Percentiles rank a stretch among this genome's conserved stretches.
Evolutionary conservation across 2,113 vertebrate species (phyloP).

Genomic region (Hemiscyllium ocellatum): DNA sequence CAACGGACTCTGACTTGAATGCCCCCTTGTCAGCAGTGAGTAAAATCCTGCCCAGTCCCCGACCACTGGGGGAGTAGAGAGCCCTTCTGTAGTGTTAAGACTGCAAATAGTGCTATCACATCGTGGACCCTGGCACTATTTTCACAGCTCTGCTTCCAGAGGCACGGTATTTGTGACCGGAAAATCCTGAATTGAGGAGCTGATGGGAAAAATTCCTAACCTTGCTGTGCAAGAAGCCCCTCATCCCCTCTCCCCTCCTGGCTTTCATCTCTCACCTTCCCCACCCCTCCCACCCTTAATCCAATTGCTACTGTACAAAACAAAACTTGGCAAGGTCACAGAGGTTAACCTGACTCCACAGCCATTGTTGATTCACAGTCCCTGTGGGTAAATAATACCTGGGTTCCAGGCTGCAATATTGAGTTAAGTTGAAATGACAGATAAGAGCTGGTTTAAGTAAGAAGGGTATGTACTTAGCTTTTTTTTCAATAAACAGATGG

Average conservation of each 20-base stretch:
- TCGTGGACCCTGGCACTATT: neutral
- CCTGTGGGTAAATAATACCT: conserved; percentile 53
- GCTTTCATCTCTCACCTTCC: too few relatives aligned
- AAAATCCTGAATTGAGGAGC: too few relatives aligned
- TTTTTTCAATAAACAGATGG: conserved; percentile 65
- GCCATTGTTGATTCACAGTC: conserved; percentile 46
- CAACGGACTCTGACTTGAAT: neutral
- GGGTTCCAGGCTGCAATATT: conserved; percentile 42
- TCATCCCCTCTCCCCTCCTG: neutral
- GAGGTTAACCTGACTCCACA: conserved; percentile 33
- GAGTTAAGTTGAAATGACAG: conserved; percentile 54
- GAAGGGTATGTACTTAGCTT: conserved; percentile 67
- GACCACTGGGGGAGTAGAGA: neutral
- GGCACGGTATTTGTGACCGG: neutral
- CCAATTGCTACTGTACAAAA: neutral
- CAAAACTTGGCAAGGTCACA: neutral
- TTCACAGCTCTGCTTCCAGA: neutral
- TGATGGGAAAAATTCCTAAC: neutral
- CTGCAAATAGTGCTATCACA: neutral
- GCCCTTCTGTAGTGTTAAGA: neutral
- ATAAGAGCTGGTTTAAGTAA: conserved; percentile 51
- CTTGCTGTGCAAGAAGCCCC: neutral
- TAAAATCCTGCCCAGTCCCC: neutral
- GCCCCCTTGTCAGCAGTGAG: neutral
- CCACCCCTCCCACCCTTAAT: neutral